Conservation (phyloP, 2,797 vertebrate genomes). For the Selene dorsalis region DNA sequence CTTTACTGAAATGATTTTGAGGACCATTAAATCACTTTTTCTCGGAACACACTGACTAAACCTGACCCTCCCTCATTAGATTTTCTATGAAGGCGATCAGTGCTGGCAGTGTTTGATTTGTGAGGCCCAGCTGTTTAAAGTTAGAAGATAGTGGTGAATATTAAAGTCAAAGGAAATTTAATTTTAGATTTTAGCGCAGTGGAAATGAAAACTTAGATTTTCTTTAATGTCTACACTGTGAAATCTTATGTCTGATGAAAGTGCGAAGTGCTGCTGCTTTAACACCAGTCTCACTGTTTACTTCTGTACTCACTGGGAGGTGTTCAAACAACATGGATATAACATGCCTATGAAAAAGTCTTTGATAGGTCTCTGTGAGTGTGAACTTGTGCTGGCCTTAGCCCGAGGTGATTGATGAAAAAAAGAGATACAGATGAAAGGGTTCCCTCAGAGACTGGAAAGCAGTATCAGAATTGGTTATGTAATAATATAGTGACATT, state of each 20-base stretch:
- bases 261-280: slow-evolving; percentile 59
- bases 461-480: slow-evolving; percentile 8
- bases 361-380: slow-evolving; percentile 45
- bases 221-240: slow-evolving; percentile 17
- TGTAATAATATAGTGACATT: slow-evolving; percentile 38
- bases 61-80: background rate
- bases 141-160: background rate
- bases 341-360: slow-evolving; percentile 59
- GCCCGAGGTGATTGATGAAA: slow-evolving; percentile 8
- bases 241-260: slow-evolving; percentile 38
- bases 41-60: background rate
- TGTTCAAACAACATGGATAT: slow-evolving; percentile 37
- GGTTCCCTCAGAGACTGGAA: background rate
- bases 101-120: background rate
- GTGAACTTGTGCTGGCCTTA: slow-evolving; percentile 42
- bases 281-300: slow-evolving; percentile 46
- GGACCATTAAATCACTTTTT: slow-evolving; percentile 6
- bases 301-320: slow-evolving; percentile 33
- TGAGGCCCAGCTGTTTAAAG: slow-evolving; percentile 4
- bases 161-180: background rate
- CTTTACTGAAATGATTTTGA: background rate
- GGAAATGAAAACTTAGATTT: slow-evolving; percentile 4
- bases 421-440: slow-evolving; percentile 9
- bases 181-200: background rate
- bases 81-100: background rate